A percentile compares a stretch with the other conserved stretches of the same genome.
Evolutionary conservation across 2,888 invertebrate genomes (phyloP).

Genomic region (Dolichopus griseipennis): DNA sequence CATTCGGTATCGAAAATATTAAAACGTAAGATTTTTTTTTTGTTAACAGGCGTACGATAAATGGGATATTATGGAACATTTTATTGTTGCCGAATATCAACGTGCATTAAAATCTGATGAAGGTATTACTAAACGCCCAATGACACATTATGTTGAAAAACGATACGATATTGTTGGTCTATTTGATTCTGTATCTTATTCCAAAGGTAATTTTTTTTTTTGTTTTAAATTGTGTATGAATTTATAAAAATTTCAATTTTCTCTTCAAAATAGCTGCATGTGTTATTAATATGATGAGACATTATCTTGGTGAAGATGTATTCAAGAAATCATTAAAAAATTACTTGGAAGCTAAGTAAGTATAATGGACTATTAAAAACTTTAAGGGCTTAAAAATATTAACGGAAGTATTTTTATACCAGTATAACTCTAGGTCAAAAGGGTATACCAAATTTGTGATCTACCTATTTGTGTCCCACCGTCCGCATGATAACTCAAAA

Average conservation of each 20-base stretch:
- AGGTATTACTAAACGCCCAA: constrained; percentile 65
- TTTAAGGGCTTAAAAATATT: no score
- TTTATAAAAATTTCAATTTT: neutral
- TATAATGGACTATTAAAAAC: no score
- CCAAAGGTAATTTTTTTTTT: constrained; percentile 83
- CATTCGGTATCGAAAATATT: no score
- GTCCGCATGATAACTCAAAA: no score
- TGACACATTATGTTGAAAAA: constrained; percentile 70
- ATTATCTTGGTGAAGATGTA: constrained; percentile 48
- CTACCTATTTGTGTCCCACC: no score
- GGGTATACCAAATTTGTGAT: no score
- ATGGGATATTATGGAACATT: constrained; percentile 68
- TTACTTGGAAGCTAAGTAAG: constrained; percentile 45
- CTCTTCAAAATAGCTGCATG: constrained; percentile 43
- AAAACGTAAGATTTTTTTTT: neutral
- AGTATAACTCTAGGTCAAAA: no score
- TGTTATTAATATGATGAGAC: constrained; percentile 60
- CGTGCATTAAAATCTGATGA: constrained; percentile 65
- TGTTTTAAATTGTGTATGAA: no score
- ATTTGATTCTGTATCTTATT: constrained; percentile 79
- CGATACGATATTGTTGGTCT: constrained; percentile 75
- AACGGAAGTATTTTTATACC: no score
- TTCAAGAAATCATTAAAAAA: constrained; percentile 49
- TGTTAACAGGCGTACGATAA: constrained; percentile 46
- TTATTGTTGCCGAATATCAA: constrained; percentile 65